phyloP scores from a whole-genome alignment of 1,140 invertebrate species.

The Telenomus remus region DNA sequence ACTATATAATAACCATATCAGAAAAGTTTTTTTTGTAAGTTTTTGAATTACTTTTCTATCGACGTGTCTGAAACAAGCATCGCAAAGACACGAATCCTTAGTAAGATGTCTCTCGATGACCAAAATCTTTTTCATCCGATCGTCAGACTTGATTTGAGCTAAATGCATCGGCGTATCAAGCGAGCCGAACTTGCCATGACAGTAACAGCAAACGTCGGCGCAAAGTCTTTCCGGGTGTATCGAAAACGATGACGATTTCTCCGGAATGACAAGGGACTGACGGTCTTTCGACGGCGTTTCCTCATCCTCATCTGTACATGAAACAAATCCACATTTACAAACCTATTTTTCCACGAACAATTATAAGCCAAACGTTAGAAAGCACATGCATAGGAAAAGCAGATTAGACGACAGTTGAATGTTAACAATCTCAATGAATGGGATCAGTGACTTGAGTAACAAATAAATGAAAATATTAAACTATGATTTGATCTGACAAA shows the following conservation, averaged over 20 bases:
- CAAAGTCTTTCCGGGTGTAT: slow-evolving; percentile 87
- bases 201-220: slow-evolving; percentile 88
- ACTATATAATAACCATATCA: too few relatives aligned
- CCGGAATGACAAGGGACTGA: slow-evolving; percentile 85
- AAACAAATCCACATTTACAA: slow-evolving; percentile 11
- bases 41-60: slow-evolving; percentile 80
- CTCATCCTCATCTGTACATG: slow-evolving; percentile 74
- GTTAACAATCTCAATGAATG: neutral
- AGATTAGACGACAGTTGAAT: neutral
- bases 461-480: too few relatives aligned
- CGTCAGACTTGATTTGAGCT: slow-evolving; percentile 86
- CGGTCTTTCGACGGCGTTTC: slow-evolving; percentile 72
- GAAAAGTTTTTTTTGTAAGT: too few relatives aligned
- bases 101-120: slow-evolving; percentile 85
- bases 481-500: too few relatives aligned
- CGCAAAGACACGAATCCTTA: slow-evolving; percentile 87
- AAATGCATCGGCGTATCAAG: slow-evolving; percentile 90
- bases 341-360: neutral
- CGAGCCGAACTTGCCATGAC: slow-evolving; percentile 88
- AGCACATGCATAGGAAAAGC: slow-evolving; percentile 30
- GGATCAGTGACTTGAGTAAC: neutral
- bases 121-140: slow-evolving; percentile 85
- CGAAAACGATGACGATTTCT: slow-evolving; percentile 89
- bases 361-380: slow-evolving; percentile 30
- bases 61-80: slow-evolving; percentile 88